phyloP scores from a whole-genome alignment of 1,140 invertebrate species.

The Rhynchophorus ferrugineus region DNA sequence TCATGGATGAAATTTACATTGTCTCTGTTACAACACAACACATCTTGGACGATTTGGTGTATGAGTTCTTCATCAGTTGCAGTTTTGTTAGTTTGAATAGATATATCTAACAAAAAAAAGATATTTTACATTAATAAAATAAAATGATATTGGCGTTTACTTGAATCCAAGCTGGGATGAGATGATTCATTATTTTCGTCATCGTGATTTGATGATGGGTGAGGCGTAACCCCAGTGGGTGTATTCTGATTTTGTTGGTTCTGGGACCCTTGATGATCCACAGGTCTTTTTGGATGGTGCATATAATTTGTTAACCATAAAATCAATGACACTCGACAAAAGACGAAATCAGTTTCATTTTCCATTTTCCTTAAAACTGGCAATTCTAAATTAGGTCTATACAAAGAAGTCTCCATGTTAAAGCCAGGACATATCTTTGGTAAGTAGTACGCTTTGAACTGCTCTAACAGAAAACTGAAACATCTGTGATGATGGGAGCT shows the following conservation, averaged over 20 bases:
- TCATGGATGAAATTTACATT: constrained; percentile 95
- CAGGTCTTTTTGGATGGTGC: constrained; percentile 43
- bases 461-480: constrained; percentile 87
- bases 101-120: constrained; percentile 28
- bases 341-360: constrained; percentile 57
- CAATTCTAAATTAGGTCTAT: constrained; percentile 72
- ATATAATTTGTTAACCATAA: constrained; percentile 85
- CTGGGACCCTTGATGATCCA: constrained; percentile 14
- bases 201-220: constrained; percentile 21
- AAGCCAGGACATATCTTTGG: constrained; percentile 87
- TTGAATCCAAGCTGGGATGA: constrained; percentile 37
- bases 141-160: no score
- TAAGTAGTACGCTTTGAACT: constrained; percentile 87
- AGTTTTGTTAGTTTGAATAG: constrained; percentile 31
- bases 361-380: constrained; percentile 48
- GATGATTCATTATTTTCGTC: constrained; percentile 34
- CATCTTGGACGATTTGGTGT: constrained; percentile 65
- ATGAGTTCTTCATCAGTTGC: constrained; percentile 35
- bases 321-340: constrained; percentile 76
- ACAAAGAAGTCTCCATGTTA: constrained; percentile 73
- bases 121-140: no score
- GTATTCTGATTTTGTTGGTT: not conserved
- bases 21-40: constrained; percentile 80
- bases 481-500: constrained; percentile 65
- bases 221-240: not conserved